Evolutionary conservation across 2,888 invertebrate genomes (phyloP), one percentile per base, ranked within the genome.

Genomic region (Lochmaea crataegi): DNA sequence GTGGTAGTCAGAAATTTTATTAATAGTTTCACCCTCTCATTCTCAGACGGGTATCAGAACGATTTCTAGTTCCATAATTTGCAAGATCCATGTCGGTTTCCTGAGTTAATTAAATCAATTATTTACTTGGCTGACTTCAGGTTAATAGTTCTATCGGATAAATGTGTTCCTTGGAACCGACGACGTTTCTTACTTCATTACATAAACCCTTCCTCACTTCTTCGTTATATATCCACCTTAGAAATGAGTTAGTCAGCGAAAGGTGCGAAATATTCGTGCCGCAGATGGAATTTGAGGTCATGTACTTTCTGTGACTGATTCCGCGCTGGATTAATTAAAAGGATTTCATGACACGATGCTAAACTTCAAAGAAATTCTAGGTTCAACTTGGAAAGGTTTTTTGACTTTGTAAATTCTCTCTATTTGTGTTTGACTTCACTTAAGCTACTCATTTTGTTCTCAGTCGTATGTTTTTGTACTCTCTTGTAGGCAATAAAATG

Each of bases 41-140:
- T 63, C 53, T 63, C 41, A 38, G 41, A 41, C 26, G 42, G 45
- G 22, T 45, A 60, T 57, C 67, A 38, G 42, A 63, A 61, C 53
- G 68, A 68, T 57, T 68, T 41, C 68, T 51, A 63, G 68, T 61
- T 60, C 61, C 61, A 61, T 72, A 57, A 68, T 67, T 63, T 63
- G 41, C 72, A 68, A 63, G 57, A 64, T 68, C 67, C 68, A 58
- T 64, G 58, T 51, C 64, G 68, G 60, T 60, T 65, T 58, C 60
- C 60, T 41, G 51, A 74, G 60, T 74, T 74, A 68, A 74, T 74
- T 71, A 65, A 74, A 61, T 74, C 68, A 74, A 74, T 74, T 74
- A 74, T 68, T 71, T 67, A 57, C 67, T 74, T 65, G 64, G 71
- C 65, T 68, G 71, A 57, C 65, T 74, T n/a, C 74, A 74, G 68